Evolutionary conservation across 2,888 invertebrate genomes (phyloP), one percentile per base, ranked within the genome.

Genomic region (Drosophila maculinotata): DNA sequence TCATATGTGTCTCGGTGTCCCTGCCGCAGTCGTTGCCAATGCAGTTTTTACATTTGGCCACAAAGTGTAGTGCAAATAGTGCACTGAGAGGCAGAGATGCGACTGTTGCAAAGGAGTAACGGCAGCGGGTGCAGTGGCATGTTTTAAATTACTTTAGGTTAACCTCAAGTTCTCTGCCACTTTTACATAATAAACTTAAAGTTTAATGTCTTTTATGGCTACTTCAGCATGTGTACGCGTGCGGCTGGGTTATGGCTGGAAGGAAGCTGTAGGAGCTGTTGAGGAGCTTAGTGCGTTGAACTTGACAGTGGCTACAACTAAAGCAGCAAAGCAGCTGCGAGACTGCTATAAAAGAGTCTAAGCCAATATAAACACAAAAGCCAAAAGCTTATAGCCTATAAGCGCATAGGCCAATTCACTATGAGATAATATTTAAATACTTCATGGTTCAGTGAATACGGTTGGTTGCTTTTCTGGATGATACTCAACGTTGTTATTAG

Each of bases 151-250:
- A 63, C 79, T 68, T 75, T 54, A 57, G 67, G 67, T 72, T 75
- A 78, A 69, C 76, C 69, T 64, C 62, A 75, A 84, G 58, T 45
- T 53, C 52, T 59, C 54, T 33, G 38, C 56, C 62, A 65, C 51
- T 57, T 42, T 44, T 30, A 60, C 25, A 58, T 60, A 59, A 35
- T 52, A 57, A 76, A 72, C 74, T 80, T 68, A 41, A 76, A 83
- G 78, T 68, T 67, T 64, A 81, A 78, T 85, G 67, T 72, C 79
- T 78, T 84, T 78, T 82, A 81, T 78, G 45, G 64, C 64, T 60
- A 72, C 79, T 79, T 69, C 35, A 48, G 38, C 14, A 35, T 33
- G 33, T 52, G 30, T 51, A 39, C 17, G 23, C 35, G 31, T 45
- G 35, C 17, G 28, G 0, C 7, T 31, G 7, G 20, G 8, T 7